Conservation (phyloP, 2,113 vertebrate species). For the Upupa epops region DNA sequence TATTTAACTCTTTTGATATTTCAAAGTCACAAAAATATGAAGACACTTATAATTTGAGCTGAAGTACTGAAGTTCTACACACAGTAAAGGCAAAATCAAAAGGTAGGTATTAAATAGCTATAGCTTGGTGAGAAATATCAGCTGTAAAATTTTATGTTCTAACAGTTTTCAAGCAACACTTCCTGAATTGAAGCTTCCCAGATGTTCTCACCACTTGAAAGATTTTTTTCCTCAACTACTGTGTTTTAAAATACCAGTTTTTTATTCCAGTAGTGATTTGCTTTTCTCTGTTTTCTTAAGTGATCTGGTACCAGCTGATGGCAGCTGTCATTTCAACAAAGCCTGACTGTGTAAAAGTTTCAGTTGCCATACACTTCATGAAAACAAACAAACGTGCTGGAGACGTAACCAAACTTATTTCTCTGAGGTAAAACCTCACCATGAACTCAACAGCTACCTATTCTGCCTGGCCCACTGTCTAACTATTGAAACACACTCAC, state of each 20-base stretch:
- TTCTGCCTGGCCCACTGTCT: not conserved
- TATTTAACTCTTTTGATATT: no score
- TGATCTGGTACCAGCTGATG: not conserved
- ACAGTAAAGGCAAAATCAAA: not conserved
- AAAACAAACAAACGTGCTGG: not conserved
- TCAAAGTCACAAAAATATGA: not conserved
- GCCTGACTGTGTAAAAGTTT: not conserved
- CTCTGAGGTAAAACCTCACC: not conserved
- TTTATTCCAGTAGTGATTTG: fast-evolving
- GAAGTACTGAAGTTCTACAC: fast-evolving
- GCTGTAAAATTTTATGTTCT: not conserved
- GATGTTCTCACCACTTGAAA: not conserved
- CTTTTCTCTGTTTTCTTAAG: not conserved
- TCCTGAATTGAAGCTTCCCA: not conserved
- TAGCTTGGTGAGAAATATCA: no score
- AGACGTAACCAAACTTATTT: not conserved
- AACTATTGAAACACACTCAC: not conserved
- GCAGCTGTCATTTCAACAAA: not conserved
- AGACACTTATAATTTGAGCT: not conserved
- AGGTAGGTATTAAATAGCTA: not conserved
- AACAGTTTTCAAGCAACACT: not conserved
- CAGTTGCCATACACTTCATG: not conserved
- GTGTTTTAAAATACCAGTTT: not conserved
- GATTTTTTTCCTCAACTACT: not conserved
- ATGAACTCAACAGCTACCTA: not conserved